Conservation (phyloP, 2,888 invertebrate species). For the Sepioteuthis lessoniana region DNA sequence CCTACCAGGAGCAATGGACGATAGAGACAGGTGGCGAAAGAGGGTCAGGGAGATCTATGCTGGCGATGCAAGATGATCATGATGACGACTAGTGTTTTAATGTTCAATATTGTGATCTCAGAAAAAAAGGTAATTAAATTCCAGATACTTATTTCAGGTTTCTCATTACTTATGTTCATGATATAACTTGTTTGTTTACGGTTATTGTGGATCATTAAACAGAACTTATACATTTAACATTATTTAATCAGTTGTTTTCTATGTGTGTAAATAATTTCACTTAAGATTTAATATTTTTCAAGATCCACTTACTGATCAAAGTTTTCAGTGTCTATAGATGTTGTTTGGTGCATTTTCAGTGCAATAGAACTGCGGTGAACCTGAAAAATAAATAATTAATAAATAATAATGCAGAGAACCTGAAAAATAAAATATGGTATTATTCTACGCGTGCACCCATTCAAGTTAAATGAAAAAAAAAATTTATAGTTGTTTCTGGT, state of each 20-base stretch:
- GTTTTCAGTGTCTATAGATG: slow-evolving; percentile 56
- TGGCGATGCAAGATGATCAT: too few species aligned
- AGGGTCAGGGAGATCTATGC: too few species aligned
- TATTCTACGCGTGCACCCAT: too few species aligned
- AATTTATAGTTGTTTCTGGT: too few species aligned
- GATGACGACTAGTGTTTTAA: too few species aligned
- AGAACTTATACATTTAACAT: neutral
- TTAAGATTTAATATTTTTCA: neutral
- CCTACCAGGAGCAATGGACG: too few species aligned
- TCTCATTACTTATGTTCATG: neutral
- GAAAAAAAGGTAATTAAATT: too few species aligned
- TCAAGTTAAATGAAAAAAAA: too few species aligned
- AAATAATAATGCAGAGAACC: neutral
- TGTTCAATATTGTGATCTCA: too few species aligned
- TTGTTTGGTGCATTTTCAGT: slow-evolving; percentile 60
- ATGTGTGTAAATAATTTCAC: neutral
- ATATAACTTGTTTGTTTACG: neutral
- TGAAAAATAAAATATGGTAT: neutral
- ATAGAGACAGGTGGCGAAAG: too few species aligned
- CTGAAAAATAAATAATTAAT: slow-evolving; percentile 55
- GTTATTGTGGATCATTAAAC: neutral
- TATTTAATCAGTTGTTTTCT: neutral
- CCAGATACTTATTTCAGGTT: too few species aligned
- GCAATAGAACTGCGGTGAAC: slow-evolving; percentile 62
- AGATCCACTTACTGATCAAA: slow-evolving; percentile 52